Evolutionary conservation across 2,888 invertebrate genomes (phyloP).

Genomic region (Monopis laevigella): DNA sequence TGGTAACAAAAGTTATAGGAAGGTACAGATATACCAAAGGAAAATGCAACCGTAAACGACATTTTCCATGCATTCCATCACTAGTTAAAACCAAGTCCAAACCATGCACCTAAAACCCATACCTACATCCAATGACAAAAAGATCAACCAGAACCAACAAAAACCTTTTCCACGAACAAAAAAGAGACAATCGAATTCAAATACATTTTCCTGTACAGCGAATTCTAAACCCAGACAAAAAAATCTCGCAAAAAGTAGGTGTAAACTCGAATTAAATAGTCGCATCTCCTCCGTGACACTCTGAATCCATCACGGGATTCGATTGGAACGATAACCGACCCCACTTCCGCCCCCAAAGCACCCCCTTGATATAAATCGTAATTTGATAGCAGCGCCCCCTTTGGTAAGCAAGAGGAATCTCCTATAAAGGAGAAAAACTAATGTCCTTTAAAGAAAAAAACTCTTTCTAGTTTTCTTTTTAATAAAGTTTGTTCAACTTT

Average conservation of each 20-base stretch:
- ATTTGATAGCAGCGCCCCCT: slow-evolving; percentile 33
- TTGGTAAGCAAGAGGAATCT: slow-evolving; percentile 2
- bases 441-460: slow-evolving; percentile 3
- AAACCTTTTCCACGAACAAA: too few species aligned
- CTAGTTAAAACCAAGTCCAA: too few species aligned
- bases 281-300: slow-evolving; percentile 48
- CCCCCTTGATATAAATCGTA: slow-evolving; percentile 36
- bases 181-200: too few species aligned
- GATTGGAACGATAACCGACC: slow-evolving; percentile 38
- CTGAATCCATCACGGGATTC: slow-evolving; percentile 49
- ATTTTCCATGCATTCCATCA: too few species aligned
- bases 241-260: slow-evolving; percentile 42
- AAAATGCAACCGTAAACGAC: background rate
- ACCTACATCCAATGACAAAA: too few species aligned
- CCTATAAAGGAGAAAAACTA: background rate
- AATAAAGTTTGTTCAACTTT: too few species aligned
- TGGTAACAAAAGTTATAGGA: too few species aligned
- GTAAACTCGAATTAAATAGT: slow-evolving; percentile 56
- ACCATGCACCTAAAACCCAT: too few species aligned
- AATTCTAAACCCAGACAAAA: slow-evolving; percentile 30
- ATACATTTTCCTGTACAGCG: slow-evolving; percentile 19
- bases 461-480: too few species aligned
- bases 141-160: too few species aligned
- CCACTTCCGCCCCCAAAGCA: slow-evolving; percentile 5
- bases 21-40: too few species aligned